Evolutionary conservation across 2,888 invertebrate species (phyloP), one percentile per base, ranked within the genome.

Genomic region (Phorcus lineatus): DNA sequence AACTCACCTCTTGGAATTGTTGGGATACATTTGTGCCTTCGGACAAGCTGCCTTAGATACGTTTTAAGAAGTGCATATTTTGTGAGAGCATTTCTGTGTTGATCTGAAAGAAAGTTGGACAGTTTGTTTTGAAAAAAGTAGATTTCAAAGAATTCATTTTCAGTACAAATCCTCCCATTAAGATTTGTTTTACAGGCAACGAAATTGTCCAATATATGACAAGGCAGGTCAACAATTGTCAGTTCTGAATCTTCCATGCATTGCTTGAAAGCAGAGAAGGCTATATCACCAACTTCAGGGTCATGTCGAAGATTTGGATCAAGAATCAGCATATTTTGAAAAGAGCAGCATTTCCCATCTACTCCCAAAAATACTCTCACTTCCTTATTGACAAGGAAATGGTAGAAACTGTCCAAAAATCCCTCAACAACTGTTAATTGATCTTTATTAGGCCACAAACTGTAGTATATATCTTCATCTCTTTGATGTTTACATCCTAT

Each of bases 61-160:
- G 62, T 3, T n/a, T 54, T 53, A 13, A 78, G 36, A 47, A 89
- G 77, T 9, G 88, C 86, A 66, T 84, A 79, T 28, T 85, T 54
- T 4, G 89, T 70, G 9, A 89, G 74, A 7, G 62, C 19, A 57
- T 89, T 86, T 77, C 88, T 62, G 11, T 80, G 70, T 1, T 78
- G 62, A 6, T 47, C 66, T 7, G 36, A 22, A 55, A 52, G 57
- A 47, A 78, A 55, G 13, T 81, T 66, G 6, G 75, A 54, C 1
- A 66, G 66, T 52, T 87, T 85, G 31, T 85, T 80, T 16, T 86
- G 88, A 19, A 89, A 82, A 24, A 89, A 79, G 9, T 86, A 75
- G 22, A 83, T 79, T 54, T 78, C 57, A 80, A 84, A 88, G 77
- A 89, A 86, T 19, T 80, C 54, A 11, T 75, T 74, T n/a, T 81